phyloP scores from a whole-genome alignment of 64 coral and sea anemone species.

The Montipora sp. region DNA sequence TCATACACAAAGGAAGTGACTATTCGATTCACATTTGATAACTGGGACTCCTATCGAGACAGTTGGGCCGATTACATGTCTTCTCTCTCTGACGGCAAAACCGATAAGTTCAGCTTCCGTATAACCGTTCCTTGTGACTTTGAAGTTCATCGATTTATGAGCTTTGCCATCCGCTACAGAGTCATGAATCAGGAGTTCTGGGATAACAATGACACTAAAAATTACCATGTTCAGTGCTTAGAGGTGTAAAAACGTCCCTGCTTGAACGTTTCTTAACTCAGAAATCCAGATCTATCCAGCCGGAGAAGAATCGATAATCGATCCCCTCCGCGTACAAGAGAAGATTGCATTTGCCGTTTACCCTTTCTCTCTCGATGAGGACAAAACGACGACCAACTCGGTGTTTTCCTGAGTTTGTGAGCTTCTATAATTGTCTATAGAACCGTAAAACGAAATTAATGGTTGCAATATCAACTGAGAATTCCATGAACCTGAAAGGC shows the following conservation, averaged over 20 bases:
- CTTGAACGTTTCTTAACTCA: neutral
- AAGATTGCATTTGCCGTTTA: neutral
- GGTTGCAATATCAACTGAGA: neutral
- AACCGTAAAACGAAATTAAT: neutral
- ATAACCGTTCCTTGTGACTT: constrained; percentile 48
- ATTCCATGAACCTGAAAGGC: neutral
- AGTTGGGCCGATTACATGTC: constrained; percentile 76
- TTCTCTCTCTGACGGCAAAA: constrained; percentile 39
- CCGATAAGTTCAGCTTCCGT: constrained; percentile 73
- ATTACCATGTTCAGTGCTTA: constrained; percentile 65
- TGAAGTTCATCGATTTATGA: constrained; percentile 10
- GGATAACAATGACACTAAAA: constrained; percentile 68
- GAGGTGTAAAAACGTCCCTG: neutral
- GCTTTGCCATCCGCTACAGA: constrained; percentile 70
- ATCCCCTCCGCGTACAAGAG: neutral
- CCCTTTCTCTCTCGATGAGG: neutral
- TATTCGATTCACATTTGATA: constrained; percentile 54
- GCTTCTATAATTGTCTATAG: neutral
- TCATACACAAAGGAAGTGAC: constrained; percentile 62
- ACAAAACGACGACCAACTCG: neutral
- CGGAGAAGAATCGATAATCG: neutral
- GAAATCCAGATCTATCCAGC: neutral
- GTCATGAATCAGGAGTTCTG: constrained; percentile 63
- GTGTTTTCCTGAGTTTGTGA: neutral
- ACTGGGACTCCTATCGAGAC: constrained; percentile 52